These are phyloP conservation scores for Bombus confusus DNA, from an alignment of 1,140 invertebrate species.

Conservation along the genomic window DNA sequence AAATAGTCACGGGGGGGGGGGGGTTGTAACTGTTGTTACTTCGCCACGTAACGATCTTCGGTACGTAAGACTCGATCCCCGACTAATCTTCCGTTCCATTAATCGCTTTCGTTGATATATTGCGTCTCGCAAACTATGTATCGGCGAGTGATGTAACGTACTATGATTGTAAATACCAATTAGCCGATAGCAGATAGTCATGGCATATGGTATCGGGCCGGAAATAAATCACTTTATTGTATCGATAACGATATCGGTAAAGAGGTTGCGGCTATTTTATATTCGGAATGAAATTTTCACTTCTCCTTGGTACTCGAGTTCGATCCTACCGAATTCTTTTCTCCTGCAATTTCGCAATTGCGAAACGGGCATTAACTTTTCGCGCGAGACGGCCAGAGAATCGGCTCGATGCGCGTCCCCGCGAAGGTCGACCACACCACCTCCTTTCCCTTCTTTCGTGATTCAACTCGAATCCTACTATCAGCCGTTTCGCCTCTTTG, in stretches of 20 bases:
- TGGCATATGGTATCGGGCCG: not conserved
- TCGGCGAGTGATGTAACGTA: not conserved
- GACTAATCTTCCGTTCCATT: slow-evolving; percentile 4
- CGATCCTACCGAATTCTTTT: no score
- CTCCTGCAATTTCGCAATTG: not conserved
- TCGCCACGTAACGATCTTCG: not conserved
- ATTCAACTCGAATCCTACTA: slow-evolving; percentile 42
- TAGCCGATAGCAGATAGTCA: not conserved
- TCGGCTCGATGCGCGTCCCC: slow-evolving; percentile 62
- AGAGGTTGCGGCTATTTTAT: not conserved
- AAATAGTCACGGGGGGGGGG: no score
- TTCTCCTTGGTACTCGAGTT: not conserved
- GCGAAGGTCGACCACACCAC: slow-evolving; percentile 75
- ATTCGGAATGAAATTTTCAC: not conserved
- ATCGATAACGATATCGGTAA: not conserved
- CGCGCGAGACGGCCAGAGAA: slow-evolving; percentile 12
- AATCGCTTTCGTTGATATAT: slow-evolving; percentile 17
- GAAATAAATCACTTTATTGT: slow-evolving; percentile 10
- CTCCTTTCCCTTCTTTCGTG: slow-evolving; percentile 58
- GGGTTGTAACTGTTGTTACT: no score
- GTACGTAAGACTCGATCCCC: not conserved
- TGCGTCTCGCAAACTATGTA: not conserved
- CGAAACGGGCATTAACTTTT: slow-evolving; percentile 33
- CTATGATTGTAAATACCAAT: slow-evolving; percentile 14
- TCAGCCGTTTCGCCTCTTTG: slow-evolving; percentile 17